Conservation (phyloP, 2,888 invertebrate species). For the Drosophila putrida region DNA sequence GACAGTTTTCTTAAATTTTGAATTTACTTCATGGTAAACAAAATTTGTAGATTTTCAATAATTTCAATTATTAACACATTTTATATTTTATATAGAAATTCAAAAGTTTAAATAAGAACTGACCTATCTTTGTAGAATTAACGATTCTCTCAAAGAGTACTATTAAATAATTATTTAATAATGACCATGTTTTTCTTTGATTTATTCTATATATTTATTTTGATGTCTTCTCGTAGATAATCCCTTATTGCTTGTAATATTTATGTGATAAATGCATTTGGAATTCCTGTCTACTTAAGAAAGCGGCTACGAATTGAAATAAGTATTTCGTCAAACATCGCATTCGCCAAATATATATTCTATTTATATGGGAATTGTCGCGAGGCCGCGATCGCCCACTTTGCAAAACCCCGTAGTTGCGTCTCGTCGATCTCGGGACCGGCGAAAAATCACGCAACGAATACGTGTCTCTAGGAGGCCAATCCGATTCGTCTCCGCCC, state of each 20-base stretch:
- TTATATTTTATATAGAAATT: too few species aligned
- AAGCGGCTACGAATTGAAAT: constrained; percentile 28
- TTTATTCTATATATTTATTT: neutral
- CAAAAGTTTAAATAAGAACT: too few species aligned
- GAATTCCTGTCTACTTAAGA: constrained; percentile 2
- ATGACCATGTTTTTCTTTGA: too few species aligned
- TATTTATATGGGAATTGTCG: constrained; percentile 73
- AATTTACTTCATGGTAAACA: too few species aligned
- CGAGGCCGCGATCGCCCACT: constrained; percentile 68
- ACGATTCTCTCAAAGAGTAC: neutral
- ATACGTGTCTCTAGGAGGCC: constrained; percentile 48
- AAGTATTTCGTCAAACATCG: constrained; percentile 33
- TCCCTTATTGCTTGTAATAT: neutral
- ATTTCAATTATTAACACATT: too few species aligned
- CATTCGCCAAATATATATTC: constrained; percentile 60
- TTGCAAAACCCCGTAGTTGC: constrained; percentile 33
- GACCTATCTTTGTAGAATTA: neutral
- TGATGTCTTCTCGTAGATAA: neutral
- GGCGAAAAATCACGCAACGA: constrained; percentile 36
- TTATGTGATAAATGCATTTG: constrained; percentile 1
- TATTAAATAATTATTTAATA: too few species aligned
- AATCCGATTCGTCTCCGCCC: neutral
- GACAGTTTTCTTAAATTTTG: too few species aligned
- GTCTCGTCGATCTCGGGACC: constrained; percentile 4
- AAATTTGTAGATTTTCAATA: too few species aligned